Base-by-base conservation (phyloP, 2,113 vertebrate genomes). In the Mionectes macconnelli region DNA sequence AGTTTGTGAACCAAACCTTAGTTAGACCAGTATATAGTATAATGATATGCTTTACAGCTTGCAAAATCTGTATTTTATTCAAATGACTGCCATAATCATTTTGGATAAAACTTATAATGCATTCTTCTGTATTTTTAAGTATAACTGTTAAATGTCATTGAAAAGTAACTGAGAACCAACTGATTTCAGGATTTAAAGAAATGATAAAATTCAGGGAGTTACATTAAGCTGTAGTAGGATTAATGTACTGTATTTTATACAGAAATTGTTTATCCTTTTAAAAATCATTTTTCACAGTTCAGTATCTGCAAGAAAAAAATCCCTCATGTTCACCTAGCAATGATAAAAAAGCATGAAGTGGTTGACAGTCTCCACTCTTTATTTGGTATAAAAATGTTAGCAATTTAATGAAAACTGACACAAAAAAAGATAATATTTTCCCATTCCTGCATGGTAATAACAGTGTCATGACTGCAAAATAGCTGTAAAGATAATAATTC, bases 31-130 rank as follows among this genome's bases (percentile, higher is more conserved):
- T 98, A 98, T 98, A 97, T 97, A 98, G 98, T 98, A 97, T 95
- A 99, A 99, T 99, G 98, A 99, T 99, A 98, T 98, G 98, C 98
- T 99, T 99, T 99, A 99, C 98, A 98, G 98, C 98, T 98, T 98
- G 97, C 97, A 97, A 99, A 99, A 98, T 98, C 98, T 98, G 98
- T 98, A 98, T 99, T 99, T 99, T 99, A 99, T 98, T 98, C 98
- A 99, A 99, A 99, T 98, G 98, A 98, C 98, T 98, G 98, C 98
- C 97, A 98, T 98, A 98, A 98, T 99, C 98, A 98, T 98, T 98
- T 98, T 98, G 98, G 97, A 94, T 98, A 98, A 98, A 98, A 98
- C 97, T 98, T 98, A 98, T 97, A 98, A 98, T 97, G 98, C 96
- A 96, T 97, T 97, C 97, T 97, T 98, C 96, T 98, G 98, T 98